Base-by-base conservation (phyloP, 2,888 invertebrate genomes). In the Epirrhoe alternata region DNA sequence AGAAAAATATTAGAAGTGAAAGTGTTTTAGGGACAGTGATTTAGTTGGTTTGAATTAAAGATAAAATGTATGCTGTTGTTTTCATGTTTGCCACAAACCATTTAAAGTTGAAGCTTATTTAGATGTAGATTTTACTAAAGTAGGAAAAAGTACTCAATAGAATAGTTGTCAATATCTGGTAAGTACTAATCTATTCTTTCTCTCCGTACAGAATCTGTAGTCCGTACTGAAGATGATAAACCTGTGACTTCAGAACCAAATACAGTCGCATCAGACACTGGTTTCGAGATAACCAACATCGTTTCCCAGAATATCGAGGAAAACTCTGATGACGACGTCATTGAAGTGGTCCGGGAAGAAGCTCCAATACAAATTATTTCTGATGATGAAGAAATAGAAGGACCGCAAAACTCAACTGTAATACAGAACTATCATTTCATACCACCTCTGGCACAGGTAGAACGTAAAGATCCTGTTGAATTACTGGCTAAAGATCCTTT, bases 301-400 rank as follows among this genome's bases (percentile, higher is more conserved):
- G 54, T 49, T 52, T 51, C 64, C 35, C 61, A 80, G 58, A 71
- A 52, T 3, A 73, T 75, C 61, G 85, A 85, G 12, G 82, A 85
- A 52, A 79, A 80, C 30, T 92, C 92, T 1, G 92, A 93, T 65
- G 92, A 93, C 78, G 92, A 92, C 60, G 91, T 92, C 10, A 92
- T 92, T 52, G 92, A 92, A 82, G 91, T 93, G 38, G 87, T 91
- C 6, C 81, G 88, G 77, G 90, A 91, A 68, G 91, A 93, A 72
- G 89, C 90, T 6, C 92, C 92, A 1, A 93, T 93, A 30, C 88
- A 89, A 82, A 91, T 93, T 70, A 71, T 93, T 30, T 92, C 92
- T 0, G 92, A 92, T 30, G 89, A 85, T 5, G 92, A 93, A 4
- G 62, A 67, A 76, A 70, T 81, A 14, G 88, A 89, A 74, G 62